Percentiles rank a stretch among this genome's conserved stretches.
Conservation (phyloP, 2,888 invertebrate species). For the Cosmopolites sordidus region DNA sequence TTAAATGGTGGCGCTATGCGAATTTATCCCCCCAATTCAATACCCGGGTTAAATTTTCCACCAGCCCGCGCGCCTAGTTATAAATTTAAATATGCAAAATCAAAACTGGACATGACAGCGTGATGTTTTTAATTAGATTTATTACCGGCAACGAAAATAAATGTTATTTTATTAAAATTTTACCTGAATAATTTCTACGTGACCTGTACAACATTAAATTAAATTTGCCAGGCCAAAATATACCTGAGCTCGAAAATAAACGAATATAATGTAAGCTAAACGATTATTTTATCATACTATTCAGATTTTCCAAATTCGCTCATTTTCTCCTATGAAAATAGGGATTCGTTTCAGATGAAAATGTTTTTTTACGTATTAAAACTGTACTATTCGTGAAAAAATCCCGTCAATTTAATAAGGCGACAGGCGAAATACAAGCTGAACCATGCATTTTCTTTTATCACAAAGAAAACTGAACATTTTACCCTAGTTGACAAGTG, state of each 20-base stretch:
- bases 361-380: no score
- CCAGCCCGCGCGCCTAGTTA: slow-evolving; percentile 2
- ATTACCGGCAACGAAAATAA: slow-evolving; percentile 14
- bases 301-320: no score
- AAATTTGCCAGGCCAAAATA: neutral
- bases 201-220: neutral
- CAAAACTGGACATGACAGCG: slow-evolving; percentile 10
- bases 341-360: no score
- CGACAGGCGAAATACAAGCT: no score
- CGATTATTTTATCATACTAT: neutral
- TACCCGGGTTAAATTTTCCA: neutral
- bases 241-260: neutral
- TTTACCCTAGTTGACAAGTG: no score
- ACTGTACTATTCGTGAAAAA: no score
- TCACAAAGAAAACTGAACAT: no score
- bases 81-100: slow-evolving; percentile 17
- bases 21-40: neutral
- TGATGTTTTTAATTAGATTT: slow-evolving; percentile 18
- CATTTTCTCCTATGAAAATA: no score
- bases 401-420: no score
- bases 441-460: no score
- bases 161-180: slow-evolving; percentile 12
- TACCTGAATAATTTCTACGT: slow-evolving; percentile 5
- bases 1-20: neutral
- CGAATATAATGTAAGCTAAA: neutral